phyloP scores from a whole-genome alignment of 2,797 vertebrate species.

The Intellagama lesueurii region DNA sequence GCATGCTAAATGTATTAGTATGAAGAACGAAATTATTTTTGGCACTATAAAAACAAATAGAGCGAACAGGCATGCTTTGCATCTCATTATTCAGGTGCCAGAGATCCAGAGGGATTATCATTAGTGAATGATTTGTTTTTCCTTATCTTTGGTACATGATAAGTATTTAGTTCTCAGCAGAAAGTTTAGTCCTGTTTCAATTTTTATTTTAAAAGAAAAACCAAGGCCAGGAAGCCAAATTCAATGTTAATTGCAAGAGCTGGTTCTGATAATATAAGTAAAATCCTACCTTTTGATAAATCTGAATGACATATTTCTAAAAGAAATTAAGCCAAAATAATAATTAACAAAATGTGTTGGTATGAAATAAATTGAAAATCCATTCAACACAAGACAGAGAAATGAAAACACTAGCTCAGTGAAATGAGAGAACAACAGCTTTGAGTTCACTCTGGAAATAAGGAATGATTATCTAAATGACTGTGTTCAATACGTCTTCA shows the following conservation, averaged over 20 bases:
- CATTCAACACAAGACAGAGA: conserved; percentile 72
- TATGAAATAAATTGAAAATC: conserved; percentile 75
- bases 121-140: conserved; percentile 74
- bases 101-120: conserved; percentile 70
- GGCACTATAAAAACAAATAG: conserved; percentile 75
- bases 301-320: conserved; percentile 99
- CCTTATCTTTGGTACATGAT: conserved; percentile 71
- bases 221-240: conserved; percentile 83
- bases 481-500: conserved; percentile 14
- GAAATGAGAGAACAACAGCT: conserved; percentile 58
- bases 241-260: conserved; percentile 82
- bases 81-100: conserved; percentile 72
- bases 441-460: conserved; percentile 56
- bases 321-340: conserved; percentile 89
- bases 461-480: conserved; percentile 36
- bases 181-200: conserved; percentile 80
- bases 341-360: conserved; percentile 80
- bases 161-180: conserved; percentile 84
- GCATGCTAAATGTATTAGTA: conserved; percentile 88
- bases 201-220: conserved; percentile 61
- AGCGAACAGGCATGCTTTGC: conserved; percentile 81
- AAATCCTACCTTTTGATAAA: conserved; percentile 99
- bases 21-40: conserved; percentile 77
- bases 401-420: conserved; percentile 53
- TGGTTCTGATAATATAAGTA: conserved; percentile 78